Evolutionary conservation across 2,888 invertebrate genomes (phyloP), one percentile per base, ranked within the genome.

Genomic region (Tipula unca): DNA sequence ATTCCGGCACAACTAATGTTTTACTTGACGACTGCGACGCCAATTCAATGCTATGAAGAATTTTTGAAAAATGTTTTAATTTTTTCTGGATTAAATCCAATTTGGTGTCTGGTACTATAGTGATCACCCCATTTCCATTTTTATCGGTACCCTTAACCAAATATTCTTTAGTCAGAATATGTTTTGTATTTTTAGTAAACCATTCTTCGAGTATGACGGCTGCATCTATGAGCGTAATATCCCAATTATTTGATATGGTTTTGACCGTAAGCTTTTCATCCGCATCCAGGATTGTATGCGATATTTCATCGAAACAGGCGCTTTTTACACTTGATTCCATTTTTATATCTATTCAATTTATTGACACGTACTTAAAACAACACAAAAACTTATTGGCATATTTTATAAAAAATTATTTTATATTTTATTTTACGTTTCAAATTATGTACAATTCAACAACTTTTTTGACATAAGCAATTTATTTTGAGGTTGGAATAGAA

Each of bases 271-370:
- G 5, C 32, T 83, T 29, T n/a, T 83, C 32, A 83, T 83, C 83
- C 17, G 32, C 83, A 32, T 83, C 83, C 83, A 83, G 17, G 29
- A 83, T 17, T 14, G 35, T 29, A 32, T 83, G 83, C 1, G 83
- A 13, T 4, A 83, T 83, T 83, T 83, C 83, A 35, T 83, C 83
- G 32, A 83, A 83, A 32, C 83, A 83, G 0, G 32, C 83, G 32
- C 83, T 83, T 83, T 32, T 83, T 14, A 83, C 32, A 83, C 35
- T 35, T 35, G 83, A 32, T n/a, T 83, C 83, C 83, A 83, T 83
- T 32, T 8, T 83, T 32, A 32, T 6, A 32, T 32, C 6, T 32
- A n/a, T n/a, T n/a, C n/a, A n/a, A n/a, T n/a, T n/a, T n/a, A n/a
- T n/a, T n/a, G n/a, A n/a, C n/a, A n/a, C n/a, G n/a, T n/a, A n/a